A percentile compares a stretch with the other conserved stretches of the same genome.
Conservation (phyloP, 1,140 invertebrate genomes). For the Leptoteleia sp. region DNA sequence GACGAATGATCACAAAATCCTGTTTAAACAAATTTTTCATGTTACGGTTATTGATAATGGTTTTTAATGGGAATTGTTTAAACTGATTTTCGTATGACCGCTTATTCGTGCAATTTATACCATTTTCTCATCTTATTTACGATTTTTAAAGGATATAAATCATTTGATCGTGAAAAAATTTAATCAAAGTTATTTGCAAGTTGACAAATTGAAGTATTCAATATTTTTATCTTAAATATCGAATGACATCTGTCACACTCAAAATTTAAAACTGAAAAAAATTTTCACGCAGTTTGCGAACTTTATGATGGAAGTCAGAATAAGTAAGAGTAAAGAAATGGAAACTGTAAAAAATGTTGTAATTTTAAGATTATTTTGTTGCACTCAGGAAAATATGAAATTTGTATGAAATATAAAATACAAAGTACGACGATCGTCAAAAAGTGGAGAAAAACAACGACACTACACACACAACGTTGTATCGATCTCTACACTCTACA, state of each 20-base stretch:
- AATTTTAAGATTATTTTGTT: conserved; percentile 51
- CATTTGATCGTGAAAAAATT: too few relatives aligned
- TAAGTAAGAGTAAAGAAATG: conserved; percentile 19
- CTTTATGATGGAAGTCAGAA: conserved; percentile 30
- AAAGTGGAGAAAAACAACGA: conserved; percentile 58
- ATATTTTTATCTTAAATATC: conserved; percentile 44
- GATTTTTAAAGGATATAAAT: too few relatives aligned
- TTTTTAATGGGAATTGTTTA: conserved; percentile 24
- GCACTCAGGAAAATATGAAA: conserved; percentile 40
- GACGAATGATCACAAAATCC: conserved; percentile 22
- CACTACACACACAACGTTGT: conserved; percentile 62
- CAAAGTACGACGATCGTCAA: conserved; percentile 54
- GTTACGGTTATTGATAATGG: conserved; percentile 9
- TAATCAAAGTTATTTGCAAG: conserved; percentile 19
- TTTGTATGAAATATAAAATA: conserved; percentile 51
- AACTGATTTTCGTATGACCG: conserved; percentile 26
- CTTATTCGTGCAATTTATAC: conserved; percentile 22
- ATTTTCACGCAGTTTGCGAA: conserved; percentile 14
- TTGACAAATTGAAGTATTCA: conserved; percentile 33
- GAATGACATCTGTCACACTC: conserved; percentile 19
- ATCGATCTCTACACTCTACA: conserved; percentile 68
- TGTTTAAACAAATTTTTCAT: conserved; percentile 29
- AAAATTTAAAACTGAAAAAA: conserved; percentile 7
- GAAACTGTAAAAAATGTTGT: conserved; percentile 19
- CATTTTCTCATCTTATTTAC: conserved; percentile 13